Evolutionary conservation across 2,113 vertebrate species (phyloP).

Genomic region (Spheniscus mendiculus): DNA sequence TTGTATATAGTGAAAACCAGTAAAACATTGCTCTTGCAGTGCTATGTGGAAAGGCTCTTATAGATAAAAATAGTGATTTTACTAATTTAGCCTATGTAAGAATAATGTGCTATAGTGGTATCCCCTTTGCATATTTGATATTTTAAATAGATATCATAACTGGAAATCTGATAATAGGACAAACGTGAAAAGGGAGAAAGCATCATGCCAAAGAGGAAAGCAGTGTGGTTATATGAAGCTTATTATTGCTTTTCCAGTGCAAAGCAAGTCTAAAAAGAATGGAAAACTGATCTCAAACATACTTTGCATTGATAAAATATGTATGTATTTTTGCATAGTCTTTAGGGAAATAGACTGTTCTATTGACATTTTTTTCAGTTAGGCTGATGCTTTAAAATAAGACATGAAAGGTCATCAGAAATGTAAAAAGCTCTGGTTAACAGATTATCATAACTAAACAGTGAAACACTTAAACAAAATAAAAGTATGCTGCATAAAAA

Average conservation of each 20-base stretch:
- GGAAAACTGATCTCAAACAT: neutral
- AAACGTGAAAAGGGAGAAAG: neutral
- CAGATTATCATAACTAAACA: neutral
- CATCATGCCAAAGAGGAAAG: neutral
- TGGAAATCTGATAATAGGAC: neutral
- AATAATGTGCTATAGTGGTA: constrained; percentile 20
- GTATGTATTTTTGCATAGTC: neutral
- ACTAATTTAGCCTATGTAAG: neutral
- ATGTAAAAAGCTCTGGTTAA: neutral
- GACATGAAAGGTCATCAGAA: neutral
- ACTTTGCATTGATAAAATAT: neutral
- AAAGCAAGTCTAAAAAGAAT: neutral
- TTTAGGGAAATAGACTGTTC: neutral
- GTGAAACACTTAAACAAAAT: neutral
- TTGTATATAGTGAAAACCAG: neutral
- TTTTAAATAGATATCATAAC: constrained; percentile 1
- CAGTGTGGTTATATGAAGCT: neutral
- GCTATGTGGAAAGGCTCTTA: neutral
- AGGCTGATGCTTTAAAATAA: neutral
- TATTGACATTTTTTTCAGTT: neutral
- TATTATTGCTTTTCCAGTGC: neutral
- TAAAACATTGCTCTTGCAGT: neutral
- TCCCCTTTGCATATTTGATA: neutral
- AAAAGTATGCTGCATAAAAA: neutral
- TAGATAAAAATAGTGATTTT: neutral